Evolutionary conservation across 2,797 vertebrate genomes (phyloP).

Genomic region (Leptodactylus fallax): DNA sequence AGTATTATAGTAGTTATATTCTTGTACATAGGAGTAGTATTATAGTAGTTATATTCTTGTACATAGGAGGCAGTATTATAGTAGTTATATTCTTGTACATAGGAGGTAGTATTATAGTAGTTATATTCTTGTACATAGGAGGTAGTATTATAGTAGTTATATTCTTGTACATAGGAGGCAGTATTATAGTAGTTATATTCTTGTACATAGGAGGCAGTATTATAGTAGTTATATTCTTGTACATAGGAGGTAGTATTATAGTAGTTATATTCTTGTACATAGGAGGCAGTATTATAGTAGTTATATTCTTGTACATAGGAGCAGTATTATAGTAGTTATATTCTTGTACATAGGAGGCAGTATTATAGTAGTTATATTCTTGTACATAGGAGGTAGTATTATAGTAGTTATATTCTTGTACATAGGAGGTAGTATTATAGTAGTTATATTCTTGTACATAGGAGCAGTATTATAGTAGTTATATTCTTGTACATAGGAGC

Average conservation of each 20-base stretch:
- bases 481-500: not conserved
- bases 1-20: constrained; percentile 22
- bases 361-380: too few relatives aligned
- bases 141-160: too few relatives aligned
- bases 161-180: too few relatives aligned
- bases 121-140: too few relatives aligned
- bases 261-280: not conserved
- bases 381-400: too few relatives aligned
- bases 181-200: too few relatives aligned
- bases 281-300: not conserved
- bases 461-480: constrained; percentile 4
- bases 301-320: not conserved
- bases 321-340: too few relatives aligned
- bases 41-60: constrained; percentile 8
- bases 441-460: constrained; percentile 5
- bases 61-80: not conserved
- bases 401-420: too few relatives aligned
- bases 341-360: too few relatives aligned
- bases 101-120: not conserved
- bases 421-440: not conserved
- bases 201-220: too few relatives aligned
- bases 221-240: not conserved
- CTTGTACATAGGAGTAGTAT: constrained; percentile 1
- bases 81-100: not conserved
- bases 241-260: not conserved